phyloP scores from a whole-genome alignment of 2,888 invertebrate species.

The Scaptomyza flava region DNA sequence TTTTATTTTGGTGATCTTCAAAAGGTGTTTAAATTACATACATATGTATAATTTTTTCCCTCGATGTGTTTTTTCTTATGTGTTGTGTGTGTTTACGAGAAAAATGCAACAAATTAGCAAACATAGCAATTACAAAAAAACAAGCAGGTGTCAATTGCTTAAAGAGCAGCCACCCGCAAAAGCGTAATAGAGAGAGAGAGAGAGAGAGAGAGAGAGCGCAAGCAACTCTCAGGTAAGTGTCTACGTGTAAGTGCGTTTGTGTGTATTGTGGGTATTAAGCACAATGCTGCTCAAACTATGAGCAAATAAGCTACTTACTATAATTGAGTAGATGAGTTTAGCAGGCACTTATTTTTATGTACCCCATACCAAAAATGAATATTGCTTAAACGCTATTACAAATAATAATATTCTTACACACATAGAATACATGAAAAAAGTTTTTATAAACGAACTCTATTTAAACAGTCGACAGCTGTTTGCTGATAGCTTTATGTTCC shows the following conservation, averaged over 20 bases:
- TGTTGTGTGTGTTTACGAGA: constrained; percentile 10
- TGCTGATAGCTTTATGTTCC: constrained; percentile 44
- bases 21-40: constrained; percentile 5
- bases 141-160: constrained; percentile 44
- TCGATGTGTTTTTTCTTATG: constrained; percentile 8
- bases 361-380: too few relatives aligned
- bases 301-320: constrained; percentile 27
- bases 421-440: constrained; percentile 2
- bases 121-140: constrained; percentile 25
- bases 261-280: background rate
- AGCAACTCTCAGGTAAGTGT: constrained; percentile 30
- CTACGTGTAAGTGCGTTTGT: background rate
- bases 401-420: constrained; percentile 8
- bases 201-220: background rate
- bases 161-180: constrained; percentile 25
- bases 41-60: constrained; percentile 3
- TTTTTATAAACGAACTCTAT: constrained; percentile 11
- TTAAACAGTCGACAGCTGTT: constrained; percentile 59
- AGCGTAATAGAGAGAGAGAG: constrained; percentile 12
- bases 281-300: constrained; percentile 38
- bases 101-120: constrained; percentile 48
- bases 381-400: background rate
- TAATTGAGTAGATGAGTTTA: constrained; percentile 21
- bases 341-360: constrained; percentile 9
- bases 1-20: constrained; percentile 18